These are phyloP conservation scores for Mus musculus DNA, from an alignment of 2,113 vertebrate species.

Conservation along the genomic window DNA sequence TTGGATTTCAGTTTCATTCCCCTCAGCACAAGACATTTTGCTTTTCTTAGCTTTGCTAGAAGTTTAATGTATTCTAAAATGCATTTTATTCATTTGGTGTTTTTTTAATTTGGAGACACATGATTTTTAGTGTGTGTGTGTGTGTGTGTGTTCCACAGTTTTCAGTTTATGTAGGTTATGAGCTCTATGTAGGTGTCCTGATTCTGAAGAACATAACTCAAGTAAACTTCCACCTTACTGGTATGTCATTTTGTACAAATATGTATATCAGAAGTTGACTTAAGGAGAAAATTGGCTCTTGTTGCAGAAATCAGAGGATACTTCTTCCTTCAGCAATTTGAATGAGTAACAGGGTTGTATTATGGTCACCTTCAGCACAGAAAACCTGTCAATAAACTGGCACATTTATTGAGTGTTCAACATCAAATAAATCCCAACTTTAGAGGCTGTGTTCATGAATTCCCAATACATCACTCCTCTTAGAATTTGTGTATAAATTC, in stretches of 20 bases:
- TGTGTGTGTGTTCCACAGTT: neutral
- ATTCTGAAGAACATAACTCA: neutral
- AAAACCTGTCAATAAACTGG: slow-evolving; percentile 70
- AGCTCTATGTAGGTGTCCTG: neutral
- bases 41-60: neutral
- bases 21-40: neutral
- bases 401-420: slow-evolving; percentile 68
- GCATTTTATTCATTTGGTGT: neutral
- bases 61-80: neutral
- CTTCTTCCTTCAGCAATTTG: slow-evolving; percentile 12
- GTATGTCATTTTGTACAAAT: neutral
- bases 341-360: slow-evolving; percentile 15
- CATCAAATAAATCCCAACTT: slow-evolving; percentile 78
- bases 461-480: slow-evolving; percentile 74
- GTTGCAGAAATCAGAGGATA: neutral
- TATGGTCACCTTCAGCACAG: slow-evolving; percentile 63
- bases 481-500: slow-evolving; percentile 35
- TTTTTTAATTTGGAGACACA: neutral
- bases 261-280: neutral
- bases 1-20: neutral
- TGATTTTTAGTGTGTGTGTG: neutral
- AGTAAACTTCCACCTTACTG: neutral
- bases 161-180: no score
- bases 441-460: slow-evolving; percentile 73
- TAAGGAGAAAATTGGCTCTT: neutral